These are phyloP conservation scores for Tauraco hartlaubi DNA, from an alignment of 2,797 vertebrate species.

Conservation along the genomic window DNA sequence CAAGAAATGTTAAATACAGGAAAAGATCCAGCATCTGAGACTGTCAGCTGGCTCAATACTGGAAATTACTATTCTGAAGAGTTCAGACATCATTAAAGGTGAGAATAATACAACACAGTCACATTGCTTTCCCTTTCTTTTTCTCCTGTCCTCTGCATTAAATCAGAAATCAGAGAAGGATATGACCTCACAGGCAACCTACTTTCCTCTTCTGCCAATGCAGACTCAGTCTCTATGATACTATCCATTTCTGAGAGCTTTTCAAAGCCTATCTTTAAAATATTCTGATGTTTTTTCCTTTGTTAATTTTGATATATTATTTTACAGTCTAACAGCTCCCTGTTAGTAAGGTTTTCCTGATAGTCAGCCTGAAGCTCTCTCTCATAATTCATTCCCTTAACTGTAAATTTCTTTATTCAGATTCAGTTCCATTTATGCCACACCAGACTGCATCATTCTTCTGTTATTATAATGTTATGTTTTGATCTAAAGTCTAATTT, in stretches of 20 bases:
- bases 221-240: background rate
- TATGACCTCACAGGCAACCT: slow-evolving; percentile 31
- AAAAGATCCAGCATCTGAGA: slow-evolving; percentile 2
- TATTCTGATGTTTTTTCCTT: slow-evolving; percentile 23
- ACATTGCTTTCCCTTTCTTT: slow-evolving; percentile 5
- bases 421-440: slow-evolving; percentile 55
- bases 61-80: slow-evolving; percentile 17
- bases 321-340: slow-evolving; percentile 53
- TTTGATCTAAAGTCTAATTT: slow-evolving; percentile 11
- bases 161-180: slow-evolving; percentile 9
- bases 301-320: slow-evolving; percentile 57
- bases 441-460: background rate
- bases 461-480: slow-evolving; percentile 33
- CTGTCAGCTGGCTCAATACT: slow-evolving; percentile 14
- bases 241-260: background rate
- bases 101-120: slow-evolving; percentile 47
- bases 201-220: slow-evolving; percentile 8
- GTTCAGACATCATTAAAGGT: slow-evolving; percentile 25
- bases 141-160: background rate
- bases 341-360: slow-evolving; percentile 42
- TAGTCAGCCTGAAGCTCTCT: slow-evolving; percentile 52
- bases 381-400: slow-evolving; percentile 70
- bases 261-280: slow-evolving; percentile 36
- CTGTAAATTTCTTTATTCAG: slow-evolving; percentile 64
- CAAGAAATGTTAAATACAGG: slow-evolving; percentile 30